Base-by-base conservation (phyloP, 2,888 invertebrate genomes). In the Smittia sp. region DNA sequence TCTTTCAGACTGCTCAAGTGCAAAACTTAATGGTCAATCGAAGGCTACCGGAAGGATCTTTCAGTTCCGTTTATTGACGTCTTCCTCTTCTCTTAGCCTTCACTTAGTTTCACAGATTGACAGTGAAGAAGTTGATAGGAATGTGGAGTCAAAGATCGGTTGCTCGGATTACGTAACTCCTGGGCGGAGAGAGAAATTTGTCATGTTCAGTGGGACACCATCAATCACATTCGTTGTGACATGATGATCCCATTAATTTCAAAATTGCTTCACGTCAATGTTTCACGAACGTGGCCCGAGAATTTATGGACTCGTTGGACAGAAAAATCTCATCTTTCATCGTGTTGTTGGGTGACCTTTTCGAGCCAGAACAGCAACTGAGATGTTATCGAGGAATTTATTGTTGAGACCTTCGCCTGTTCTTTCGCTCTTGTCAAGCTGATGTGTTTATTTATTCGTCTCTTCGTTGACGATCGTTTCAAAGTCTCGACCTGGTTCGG, bases 171-270 rank as follows among this genome's bases (percentile, higher is more conserved):
- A 46, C 52, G 18, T 11, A 46, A 46, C n/a, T 46, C n/a, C 52
- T 18, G 18, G 52, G n/a, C 9, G 32, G 32, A 32, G 32, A n/a
- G n/a, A 32, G 32, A 32, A 32, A 32, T 32, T 32, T 32, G 32
- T 46, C 52, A 46, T 46, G 52, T 46, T 18, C 52, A 46, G 4
- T 46, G 52, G 9, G 52, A 46, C 52, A 18, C 52, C 52, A 46
- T 46, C 52, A 46, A 46, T 46, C 52, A 46, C n/a, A 11, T 18
- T 13, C 52, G n/a, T 15, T 15, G n/a, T 46, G 52, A 11, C 52
- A 46, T 18, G 52, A 46, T 46, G 52, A 46, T 46, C 52, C 52
- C 52, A 46, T 46, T 46, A 46, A 46, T 46, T 13, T 46, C 52
- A 13, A 11, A 46, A 15, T 15, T 32, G 32, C n/a, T 32, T 32